These are phyloP conservation scores for Heterodera schachtii DNA, from an alignment of 1,140 invertebrate species.

Conservation along the genomic window DNA sequence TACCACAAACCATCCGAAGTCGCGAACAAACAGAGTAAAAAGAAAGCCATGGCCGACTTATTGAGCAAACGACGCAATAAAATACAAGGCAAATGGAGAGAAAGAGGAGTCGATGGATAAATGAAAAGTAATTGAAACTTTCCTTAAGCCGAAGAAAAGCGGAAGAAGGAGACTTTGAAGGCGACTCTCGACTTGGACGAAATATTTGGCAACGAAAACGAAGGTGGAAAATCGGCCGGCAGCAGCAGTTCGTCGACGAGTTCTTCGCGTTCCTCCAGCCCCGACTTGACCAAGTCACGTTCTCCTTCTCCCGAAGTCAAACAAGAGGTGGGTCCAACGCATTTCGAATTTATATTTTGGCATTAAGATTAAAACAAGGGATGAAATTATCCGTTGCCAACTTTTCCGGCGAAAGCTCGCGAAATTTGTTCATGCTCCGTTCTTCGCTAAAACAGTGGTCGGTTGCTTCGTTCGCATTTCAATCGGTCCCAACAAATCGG, in stretches of 20 bases:
- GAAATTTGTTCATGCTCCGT: constrained; percentile 82
- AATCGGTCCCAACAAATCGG: constrained; percentile 83
- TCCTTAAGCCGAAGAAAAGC: constrained; percentile 59
- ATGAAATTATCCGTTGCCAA: constrained; percentile 44
- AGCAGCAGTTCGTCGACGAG: constrained; percentile 29
- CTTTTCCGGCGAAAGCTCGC: constrained; percentile 54
- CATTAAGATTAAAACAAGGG: constrained; percentile 50
- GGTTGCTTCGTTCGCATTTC: constrained; percentile 95
- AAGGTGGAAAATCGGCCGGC: constrained; percentile 24
- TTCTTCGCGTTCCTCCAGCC: constrained; percentile 52
- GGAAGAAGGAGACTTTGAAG: constrained; percentile 43
- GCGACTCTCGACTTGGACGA: constrained; percentile 56
- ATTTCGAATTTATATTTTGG: background rate
- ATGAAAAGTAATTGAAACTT: constrained; percentile 20
- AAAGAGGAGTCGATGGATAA: background rate
- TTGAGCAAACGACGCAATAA: constrained; percentile 57
- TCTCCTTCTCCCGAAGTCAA: constrained; percentile 37
- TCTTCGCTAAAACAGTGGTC: constrained; percentile 83
- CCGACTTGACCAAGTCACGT: constrained; percentile 44
- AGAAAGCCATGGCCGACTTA: constrained; percentile 56
- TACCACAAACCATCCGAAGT: constrained; percentile 61
- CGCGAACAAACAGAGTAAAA: constrained; percentile 54
- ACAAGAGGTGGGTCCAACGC: constrained; percentile 13
- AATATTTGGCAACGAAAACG: constrained; percentile 49
- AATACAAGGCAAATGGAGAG: constrained; percentile 47